Conservation (phyloP, 1,140 invertebrate genomes). For the Notospermus geniculatus region DNA sequence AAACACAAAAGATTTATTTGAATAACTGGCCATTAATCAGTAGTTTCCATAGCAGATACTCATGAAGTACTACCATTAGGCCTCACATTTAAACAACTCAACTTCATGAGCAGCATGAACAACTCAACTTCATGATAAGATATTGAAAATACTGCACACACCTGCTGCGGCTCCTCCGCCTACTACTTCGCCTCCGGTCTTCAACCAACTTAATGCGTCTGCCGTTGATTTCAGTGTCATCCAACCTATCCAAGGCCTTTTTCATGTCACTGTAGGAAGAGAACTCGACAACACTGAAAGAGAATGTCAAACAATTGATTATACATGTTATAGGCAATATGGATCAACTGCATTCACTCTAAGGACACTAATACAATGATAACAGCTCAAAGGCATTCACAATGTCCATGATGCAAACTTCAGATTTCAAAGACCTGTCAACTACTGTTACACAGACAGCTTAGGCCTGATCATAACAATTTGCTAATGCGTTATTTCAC, state of each 20-base stretch:
- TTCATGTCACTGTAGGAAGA: constrained; percentile 78
- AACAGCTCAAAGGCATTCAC: no score
- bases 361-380: no score
- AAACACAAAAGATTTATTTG: no score
- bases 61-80: background rate
- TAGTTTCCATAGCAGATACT: background rate
- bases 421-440: no score
- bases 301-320: background rate
- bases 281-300: constrained; percentile 53
- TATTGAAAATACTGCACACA: background rate
- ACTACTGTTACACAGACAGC: no score
- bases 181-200: constrained; percentile 70
- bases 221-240: constrained; percentile 86
- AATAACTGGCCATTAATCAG: no score
- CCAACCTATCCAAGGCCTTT: constrained; percentile 91
- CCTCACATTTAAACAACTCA: background rate
- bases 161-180: constrained; percentile 40
- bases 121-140: constrained; percentile 2
- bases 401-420: no score
- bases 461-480: no score
- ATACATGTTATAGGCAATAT: no score
- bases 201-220: constrained; percentile 81
- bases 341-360: no score
- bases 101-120: background rate
- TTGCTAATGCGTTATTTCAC: no score